Percentiles rank a stretch among this genome's conserved stretches.
phyloP scores from a whole-genome alignment of 2,113 vertebrate species.

The Talpa occidentalis region DNA sequence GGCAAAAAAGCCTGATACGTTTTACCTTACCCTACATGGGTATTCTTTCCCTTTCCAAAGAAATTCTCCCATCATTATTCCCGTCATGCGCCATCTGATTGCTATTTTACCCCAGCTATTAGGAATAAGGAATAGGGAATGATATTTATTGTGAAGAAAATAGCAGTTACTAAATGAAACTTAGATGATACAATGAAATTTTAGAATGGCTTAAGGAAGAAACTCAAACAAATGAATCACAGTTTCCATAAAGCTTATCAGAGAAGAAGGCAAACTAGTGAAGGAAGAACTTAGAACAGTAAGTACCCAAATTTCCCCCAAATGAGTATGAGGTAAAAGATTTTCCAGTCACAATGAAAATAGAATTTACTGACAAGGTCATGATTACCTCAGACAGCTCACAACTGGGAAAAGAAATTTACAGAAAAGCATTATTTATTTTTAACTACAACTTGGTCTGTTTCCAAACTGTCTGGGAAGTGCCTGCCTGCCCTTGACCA shows the following conservation, averaged over 20 bases:
- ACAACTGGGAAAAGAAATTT: conserved; percentile 57
- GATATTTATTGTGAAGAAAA: not conserved
- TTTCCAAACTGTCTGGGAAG: conserved; percentile 64
- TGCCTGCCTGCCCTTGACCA: not conserved
- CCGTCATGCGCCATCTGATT: not conserved
- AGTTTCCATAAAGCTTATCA: conserved; percentile 53
- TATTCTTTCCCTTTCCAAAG: not conserved
- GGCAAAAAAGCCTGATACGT: no score
- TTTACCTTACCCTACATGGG: no score
- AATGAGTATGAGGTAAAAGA: conserved; percentile 47
- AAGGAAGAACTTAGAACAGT: conserved; percentile 47
- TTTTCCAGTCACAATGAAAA: conserved; percentile 70
- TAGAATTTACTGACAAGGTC: conserved; percentile 75
- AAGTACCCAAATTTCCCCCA: conserved; percentile 37
- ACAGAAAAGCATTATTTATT: conserved; percentile 44
- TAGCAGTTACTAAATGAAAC: not conserved
- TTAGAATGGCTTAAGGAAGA: not conserved
- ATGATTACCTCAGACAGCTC: conserved; percentile 46
- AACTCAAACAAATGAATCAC: not conserved
- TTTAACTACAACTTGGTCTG: conserved; percentile 50
- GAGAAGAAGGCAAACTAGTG: not conserved
- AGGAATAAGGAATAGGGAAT: not conserved
- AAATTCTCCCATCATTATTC: not conserved
- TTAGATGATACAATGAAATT: not conserved
- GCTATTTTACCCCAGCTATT: not conserved